phyloP scores from a whole-genome alignment of 1,140 invertebrate species.

The Arion vulgaris region DNA sequence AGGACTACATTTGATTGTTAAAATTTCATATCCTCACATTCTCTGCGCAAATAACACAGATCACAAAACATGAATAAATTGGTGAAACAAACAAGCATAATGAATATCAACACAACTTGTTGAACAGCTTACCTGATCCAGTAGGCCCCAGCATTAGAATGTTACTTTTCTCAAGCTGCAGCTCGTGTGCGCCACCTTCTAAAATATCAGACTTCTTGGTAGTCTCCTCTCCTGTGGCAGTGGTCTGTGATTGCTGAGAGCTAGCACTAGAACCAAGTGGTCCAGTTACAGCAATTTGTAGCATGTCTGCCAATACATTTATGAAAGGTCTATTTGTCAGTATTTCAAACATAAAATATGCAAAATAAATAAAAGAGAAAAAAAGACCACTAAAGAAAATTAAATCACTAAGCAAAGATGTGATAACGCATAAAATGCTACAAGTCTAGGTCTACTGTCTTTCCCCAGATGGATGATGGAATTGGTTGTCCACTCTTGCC shows the following conservation, averaged over 20 bases:
- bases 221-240: slow-evolving; percentile 49
- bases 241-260: slow-evolving; percentile 38
- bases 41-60: too few species aligned
- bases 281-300: slow-evolving; percentile 81
- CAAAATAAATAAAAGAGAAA: too few species aligned
- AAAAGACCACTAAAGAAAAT: too few species aligned
- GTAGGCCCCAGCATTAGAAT: slow-evolving; percentile 97
- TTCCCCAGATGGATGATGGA: too few species aligned
- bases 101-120: background rate
- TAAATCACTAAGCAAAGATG: too few species aligned
- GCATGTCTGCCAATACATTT: slow-evolving; percentile 24
- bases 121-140: slow-evolving; percentile 83
- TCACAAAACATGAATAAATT: too few species aligned
- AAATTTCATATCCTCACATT: too few species aligned
- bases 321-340: background rate
- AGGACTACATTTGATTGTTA: too few species aligned
- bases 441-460: too few species aligned
- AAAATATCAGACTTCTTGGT: slow-evolving; percentile 80
- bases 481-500: too few species aligned
- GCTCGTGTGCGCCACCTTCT: slow-evolving; percentile 85
- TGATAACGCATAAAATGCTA: too few species aligned
- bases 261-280: slow-evolving; percentile 74
- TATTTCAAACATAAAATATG: background rate
- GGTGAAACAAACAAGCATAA: background rate
- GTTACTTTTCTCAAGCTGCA: slow-evolving; percentile 97